Evolutionary conservation across 2,113 vertebrate species (phyloP), one percentile per base, ranked within the genome.

Genomic region (Saccopteryx bilineata): DNA sequence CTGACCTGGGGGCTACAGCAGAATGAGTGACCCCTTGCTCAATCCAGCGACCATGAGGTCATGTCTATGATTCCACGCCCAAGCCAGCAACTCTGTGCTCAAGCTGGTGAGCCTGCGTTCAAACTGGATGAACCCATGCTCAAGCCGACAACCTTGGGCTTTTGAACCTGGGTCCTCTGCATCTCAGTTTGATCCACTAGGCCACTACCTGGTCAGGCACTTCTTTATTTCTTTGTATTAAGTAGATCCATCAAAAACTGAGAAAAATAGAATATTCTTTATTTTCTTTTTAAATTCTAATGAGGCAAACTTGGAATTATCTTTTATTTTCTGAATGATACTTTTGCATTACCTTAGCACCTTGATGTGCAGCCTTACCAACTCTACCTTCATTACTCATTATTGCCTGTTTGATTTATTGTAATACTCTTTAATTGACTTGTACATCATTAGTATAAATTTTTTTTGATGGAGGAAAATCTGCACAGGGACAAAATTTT

Each of bases 181-280:
- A 39, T 39, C 39, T 39, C 39, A 39, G 39, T 39, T 39, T 3
- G 39, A 39, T 39, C 39, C 39, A 39, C 39, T 39, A 39, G 39
- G 39, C 39, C 39, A 39, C 39, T 39, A 39, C 39, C 39, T 39
- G 39, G 39, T 39, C 39, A 39, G 39, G 46, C 69, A 46, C 24
- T 58, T 39, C 80, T 90, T 71, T 39, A 74, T 74, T 83, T n/a
- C 56, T 54, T 91, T 33, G 15, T 52, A 80, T n/a, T 80, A 90
- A 72, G 54, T 91, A 60, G 17, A 81, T 82, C 56, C 24, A 19
- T 50, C n/a, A 39, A 39, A 63, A 72, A 72, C 5, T 14, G 2
- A 52, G 23, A n/a, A 26, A 71, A 72, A 46, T 15, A 60, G 46
- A 80, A 87, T 39, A 80, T 31, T 72, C n/a, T n/a, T 84, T 48